Evolutionary conservation across 2,888 invertebrate species (phyloP).

Genomic region (Hypolimnas misippus): DNA sequence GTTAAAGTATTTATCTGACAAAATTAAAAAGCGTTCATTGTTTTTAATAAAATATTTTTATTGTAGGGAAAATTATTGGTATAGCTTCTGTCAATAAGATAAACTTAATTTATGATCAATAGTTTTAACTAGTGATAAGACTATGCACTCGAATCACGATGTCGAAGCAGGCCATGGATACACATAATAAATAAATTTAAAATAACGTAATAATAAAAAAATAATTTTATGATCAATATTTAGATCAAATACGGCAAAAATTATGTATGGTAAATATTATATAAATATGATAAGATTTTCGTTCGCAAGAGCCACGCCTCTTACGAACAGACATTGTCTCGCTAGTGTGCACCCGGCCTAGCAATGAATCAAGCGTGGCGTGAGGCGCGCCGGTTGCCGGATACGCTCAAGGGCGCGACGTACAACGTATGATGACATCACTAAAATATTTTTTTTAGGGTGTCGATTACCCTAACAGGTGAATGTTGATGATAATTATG

Average conservation of each 20-base stretch:
- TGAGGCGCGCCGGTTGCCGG: conserved; percentile 53
- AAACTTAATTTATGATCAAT: neutral
- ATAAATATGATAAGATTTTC: neutral
- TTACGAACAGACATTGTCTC: neutral
- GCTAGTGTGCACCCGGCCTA: conserved; percentile 28
- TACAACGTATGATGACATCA: conserved; percentile 39
- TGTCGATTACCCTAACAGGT: neutral
- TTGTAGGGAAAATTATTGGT: too few relatives aligned
- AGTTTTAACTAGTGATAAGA: conserved; percentile 4
- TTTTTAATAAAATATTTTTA: too few relatives aligned
- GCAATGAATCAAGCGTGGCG: conserved; percentile 32
- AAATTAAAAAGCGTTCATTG: too few relatives aligned
- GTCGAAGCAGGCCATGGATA: neutral
- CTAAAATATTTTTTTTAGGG: conserved; percentile 18
- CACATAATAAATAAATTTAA: neutral
- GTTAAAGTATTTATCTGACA: too few relatives aligned
- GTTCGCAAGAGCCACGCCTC: neutral
- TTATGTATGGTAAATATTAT: too few relatives aligned
- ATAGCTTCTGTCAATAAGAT: neutral
- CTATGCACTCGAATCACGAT: neutral
- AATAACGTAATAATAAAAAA: too few relatives aligned
- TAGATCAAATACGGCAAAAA: too few relatives aligned
- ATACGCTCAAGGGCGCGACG: conserved; percentile 68
- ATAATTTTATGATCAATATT: too few relatives aligned
- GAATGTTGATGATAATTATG: neutral